Evolutionary conservation across 1,140 invertebrate genomes (phyloP).

Genomic region (Cherax quadricarinatus): DNA sequence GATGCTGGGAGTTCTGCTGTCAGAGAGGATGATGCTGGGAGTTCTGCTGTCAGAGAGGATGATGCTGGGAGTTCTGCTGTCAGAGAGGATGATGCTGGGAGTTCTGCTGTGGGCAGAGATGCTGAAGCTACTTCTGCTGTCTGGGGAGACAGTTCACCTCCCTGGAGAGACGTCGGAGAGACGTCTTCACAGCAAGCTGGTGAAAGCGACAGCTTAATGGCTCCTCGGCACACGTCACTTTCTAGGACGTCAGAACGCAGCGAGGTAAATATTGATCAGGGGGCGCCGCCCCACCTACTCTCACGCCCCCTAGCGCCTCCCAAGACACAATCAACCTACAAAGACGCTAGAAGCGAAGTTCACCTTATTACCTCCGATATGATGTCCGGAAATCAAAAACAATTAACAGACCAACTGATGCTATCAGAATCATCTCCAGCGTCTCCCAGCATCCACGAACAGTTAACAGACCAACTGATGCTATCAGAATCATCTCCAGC

Average conservation of each 20-base stretch:
- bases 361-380: constrained; percentile 7
- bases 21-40: no score
- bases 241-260: not conserved
- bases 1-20: no score
- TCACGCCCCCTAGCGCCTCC: not conserved
- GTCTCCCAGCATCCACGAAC: not conserved
- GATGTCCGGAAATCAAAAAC: not conserved
- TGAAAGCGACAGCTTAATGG: no score
- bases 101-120: no score
- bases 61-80: no score
- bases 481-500: not conserved
- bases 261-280: constrained; percentile 29
- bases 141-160: no score
- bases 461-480: not conserved
- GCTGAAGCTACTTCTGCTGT: no score
- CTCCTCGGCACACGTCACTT: not conserved
- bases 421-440: not conserved
- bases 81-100: no score
- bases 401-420: not conserved
- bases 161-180: no score
- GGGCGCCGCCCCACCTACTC: not conserved
- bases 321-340: constrained; percentile 26
- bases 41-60: no score
- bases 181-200: not conserved
- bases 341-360: not conserved